phyloP scores from a whole-genome alignment of 2,797 vertebrate species.

The Gorsachius magnificus region DNA sequence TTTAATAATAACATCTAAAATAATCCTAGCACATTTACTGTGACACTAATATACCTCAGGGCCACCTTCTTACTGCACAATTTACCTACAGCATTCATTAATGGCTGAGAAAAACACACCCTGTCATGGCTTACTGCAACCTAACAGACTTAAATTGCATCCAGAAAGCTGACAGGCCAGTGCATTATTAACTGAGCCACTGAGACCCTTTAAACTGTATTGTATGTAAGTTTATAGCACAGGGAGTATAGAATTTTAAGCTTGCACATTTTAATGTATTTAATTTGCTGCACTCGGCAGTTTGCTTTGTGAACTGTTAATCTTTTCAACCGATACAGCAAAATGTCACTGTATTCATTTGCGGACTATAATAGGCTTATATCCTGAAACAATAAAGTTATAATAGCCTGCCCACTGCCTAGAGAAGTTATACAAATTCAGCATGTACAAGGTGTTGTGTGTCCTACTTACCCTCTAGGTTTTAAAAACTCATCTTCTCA shows the following conservation, averaged over 20 bases:
- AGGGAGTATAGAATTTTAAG: constrained; percentile 64
- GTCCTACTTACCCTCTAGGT: constrained; percentile 63
- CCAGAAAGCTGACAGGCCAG: constrained; percentile 45
- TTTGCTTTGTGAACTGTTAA: constrained; percentile 77
- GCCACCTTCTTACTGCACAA: not conserved
- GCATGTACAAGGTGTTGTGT: constrained; percentile 14
- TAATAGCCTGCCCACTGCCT: constrained; percentile 69
- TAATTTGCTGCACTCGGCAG: constrained; percentile 73
- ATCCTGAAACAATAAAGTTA: constrained; percentile 76
- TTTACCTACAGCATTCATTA: constrained; percentile 47
- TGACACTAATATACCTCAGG: constrained; percentile 31
- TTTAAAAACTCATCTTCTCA: constrained; percentile 36
- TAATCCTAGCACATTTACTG: not conserved
- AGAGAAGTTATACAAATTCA: constrained; percentile 54
- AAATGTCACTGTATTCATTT: constrained; percentile 79
- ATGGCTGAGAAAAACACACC: constrained; percentile 56
- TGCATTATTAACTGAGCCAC: constrained; percentile 56
- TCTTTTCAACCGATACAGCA: constrained; percentile 75
- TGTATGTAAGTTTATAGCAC: constrained; percentile 54
- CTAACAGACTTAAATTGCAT: constrained; percentile 61
- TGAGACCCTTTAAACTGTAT: constrained; percentile 58
- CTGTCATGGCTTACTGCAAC: constrained; percentile 57
- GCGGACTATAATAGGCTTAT: constrained; percentile 73
- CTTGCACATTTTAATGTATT: constrained; percentile 73
- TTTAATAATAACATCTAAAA: constrained; percentile 8